Evolutionary conservation across 2,888 invertebrate species (phyloP), one percentile per base, ranked within the genome.

Genomic region (Erynnis tages): DNA sequence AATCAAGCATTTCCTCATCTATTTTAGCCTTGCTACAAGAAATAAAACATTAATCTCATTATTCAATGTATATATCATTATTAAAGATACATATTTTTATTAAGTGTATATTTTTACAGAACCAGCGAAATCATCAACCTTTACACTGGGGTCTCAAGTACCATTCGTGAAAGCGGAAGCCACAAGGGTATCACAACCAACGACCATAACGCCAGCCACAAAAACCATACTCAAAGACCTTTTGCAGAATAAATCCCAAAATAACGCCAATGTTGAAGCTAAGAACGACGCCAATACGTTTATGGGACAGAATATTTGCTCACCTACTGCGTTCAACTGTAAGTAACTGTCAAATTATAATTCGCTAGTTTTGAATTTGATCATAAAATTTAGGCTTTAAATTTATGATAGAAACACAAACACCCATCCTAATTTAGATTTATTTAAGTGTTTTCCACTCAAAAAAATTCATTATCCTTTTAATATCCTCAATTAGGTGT

Each of bases 231-330:
- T 86, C 0, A 84, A 82, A 67, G 78, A 80, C 46, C 58, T 78
- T 13, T 56, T 79, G 5, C 76, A 78, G 54, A 80, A 62, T 21
- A 79, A 79, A 53, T 43, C 55, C 8, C 77, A 78, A 58, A 64
- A 70, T 7, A 41, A 32, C 14, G 43, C 35, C 0, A 69, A 59
- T 16, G 46, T 41, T 44, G 58, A 72, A 62, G 25, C 56, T n/a
- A 68, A 67, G 48, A 78, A 63, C 29, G 73, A 75, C 19, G 61
- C 62, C 3, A 85, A 77, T 53, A 71, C 69, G 0, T 89, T 88
- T 41, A 81, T 87, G 82, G 87, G 85, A 50, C 87, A 85, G 56
- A 79, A 75, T 46, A 85, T 89, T 57, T 88, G 89, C 60, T 77
- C 84, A 2, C 88, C 88, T 1, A 67, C 74, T 16, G 67, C 76